Evolutionary conservation across 2,113 vertebrate species (phyloP).

Genomic region (Oenanthe melanoleuca): DNA sequence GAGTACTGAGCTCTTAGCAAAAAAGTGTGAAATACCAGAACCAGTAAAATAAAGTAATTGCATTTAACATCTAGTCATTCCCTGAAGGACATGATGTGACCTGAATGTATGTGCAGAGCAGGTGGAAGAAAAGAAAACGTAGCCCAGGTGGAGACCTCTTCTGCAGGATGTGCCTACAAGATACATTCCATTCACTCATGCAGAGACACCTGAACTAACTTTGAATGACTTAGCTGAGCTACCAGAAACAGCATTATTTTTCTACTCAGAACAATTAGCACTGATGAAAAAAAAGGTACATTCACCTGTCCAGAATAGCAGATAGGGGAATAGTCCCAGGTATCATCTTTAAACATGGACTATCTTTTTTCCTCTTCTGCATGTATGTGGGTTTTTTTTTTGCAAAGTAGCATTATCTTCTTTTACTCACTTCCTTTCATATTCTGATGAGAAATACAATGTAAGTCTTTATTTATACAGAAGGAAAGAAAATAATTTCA

Average conservation of each 20-base stretch:
- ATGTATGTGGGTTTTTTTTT: fast-evolving
- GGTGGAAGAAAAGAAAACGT: not conserved
- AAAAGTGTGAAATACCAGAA: not conserved
- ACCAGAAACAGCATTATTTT: not conserved
- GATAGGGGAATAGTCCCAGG: not conserved
- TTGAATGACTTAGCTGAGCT: not conserved
- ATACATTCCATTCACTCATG: not conserved
- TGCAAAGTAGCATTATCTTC: fast-evolving
- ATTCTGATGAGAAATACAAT: not conserved
- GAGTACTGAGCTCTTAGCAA: not conserved
- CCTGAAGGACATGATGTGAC: not conserved
- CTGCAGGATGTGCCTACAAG: not conserved
- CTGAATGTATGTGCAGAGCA: not conserved
- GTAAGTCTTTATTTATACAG: not conserved
- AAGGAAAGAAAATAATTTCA: not conserved
- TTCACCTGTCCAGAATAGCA: not conserved
- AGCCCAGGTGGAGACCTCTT: not conserved
- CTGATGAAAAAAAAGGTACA: not conserved
- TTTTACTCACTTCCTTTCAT: not conserved
- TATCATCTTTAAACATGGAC: not conserved
- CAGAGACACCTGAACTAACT: not conserved
- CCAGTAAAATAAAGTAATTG: not conserved
- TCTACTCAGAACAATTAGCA: not conserved
- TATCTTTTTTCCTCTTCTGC: not conserved
- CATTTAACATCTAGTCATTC: not conserved